phyloP scores from a whole-genome alignment of 2,888 invertebrate species.

The Schizaphis graminum region DNA sequence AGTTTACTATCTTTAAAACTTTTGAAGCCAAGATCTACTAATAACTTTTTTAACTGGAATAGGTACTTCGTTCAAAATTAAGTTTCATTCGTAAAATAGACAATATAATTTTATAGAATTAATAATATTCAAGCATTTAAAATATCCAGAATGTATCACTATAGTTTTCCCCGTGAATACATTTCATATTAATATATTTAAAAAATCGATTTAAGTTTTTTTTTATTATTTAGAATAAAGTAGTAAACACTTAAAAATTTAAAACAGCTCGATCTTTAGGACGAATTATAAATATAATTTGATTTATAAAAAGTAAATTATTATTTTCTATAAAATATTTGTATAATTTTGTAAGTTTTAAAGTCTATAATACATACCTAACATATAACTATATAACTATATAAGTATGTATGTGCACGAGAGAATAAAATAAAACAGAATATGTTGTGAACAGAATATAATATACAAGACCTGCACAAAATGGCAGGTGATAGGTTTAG shows the following conservation, averaged over 20 bases:
- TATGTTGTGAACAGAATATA: not conserved
- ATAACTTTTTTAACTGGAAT: not conserved
- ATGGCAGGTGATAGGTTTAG: not conserved
- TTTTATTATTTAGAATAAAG: not conserved
- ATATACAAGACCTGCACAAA: not conserved
- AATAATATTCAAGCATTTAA: not conserved
- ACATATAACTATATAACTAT: too few species aligned
- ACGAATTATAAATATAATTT: not conserved
- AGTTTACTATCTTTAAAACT: not conserved
- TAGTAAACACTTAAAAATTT: not conserved
- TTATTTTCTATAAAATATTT: not conserved
- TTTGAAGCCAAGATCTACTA: not conserved
- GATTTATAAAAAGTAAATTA: not conserved
- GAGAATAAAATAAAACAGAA: not conserved
- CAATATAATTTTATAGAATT: not conserved
- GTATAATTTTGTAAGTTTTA: not conserved
- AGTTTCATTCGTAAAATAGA: not conserved
- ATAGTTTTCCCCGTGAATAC: not conserved
- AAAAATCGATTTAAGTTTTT: not conserved
- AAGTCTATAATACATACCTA: not conserved
- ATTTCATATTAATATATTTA: not conserved
- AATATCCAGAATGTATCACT: not conserved
- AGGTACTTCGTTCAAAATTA: not conserved
- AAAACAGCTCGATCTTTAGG: not conserved
- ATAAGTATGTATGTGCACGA: too few species aligned